A percentile compares a stretch with the other conserved stretches of the same genome.
Evolutionary conservation across 1,140 invertebrate species (phyloP).

Genomic region (Varroa destructor): DNA sequence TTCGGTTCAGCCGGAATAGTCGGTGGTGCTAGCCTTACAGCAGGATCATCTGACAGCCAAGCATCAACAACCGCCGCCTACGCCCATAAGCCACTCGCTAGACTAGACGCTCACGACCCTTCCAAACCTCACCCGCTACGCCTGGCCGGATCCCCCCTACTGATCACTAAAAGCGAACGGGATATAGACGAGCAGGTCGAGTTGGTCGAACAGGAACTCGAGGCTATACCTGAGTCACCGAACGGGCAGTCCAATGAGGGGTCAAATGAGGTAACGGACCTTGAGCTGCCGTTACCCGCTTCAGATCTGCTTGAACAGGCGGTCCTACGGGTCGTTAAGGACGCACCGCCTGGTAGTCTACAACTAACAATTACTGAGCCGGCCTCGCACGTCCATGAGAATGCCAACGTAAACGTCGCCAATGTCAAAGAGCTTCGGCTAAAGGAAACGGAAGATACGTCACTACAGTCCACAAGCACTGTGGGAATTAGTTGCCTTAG

Average conservation of each 20-base stretch:
- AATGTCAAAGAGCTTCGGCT: no score
- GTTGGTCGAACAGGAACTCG: slow-evolving; percentile 61
- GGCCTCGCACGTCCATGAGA: slow-evolving; percentile 17
- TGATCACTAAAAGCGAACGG: neutral
- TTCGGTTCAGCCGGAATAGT: no score
- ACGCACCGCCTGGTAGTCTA: slow-evolving; percentile 21
- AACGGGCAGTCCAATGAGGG: slow-evolving; percentile 51
- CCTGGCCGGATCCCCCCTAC: slow-evolving; percentile 10
- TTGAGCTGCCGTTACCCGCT: slow-evolving; percentile 15
- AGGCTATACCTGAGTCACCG: slow-evolving; percentile 71
- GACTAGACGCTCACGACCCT: slow-evolving; percentile 28
- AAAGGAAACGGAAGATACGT: no score
- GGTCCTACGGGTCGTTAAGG: slow-evolving; percentile 19
- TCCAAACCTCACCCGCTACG: slow-evolving; percentile 25
- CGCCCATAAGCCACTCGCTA: slow-evolving; percentile 26
- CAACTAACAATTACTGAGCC: slow-evolving; percentile 19
- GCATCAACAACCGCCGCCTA: neutral
- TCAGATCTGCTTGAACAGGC: slow-evolving; percentile 13
- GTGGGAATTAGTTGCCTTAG: no score
- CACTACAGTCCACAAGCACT: no score
- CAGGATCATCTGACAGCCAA: no score
- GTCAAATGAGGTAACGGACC: slow-evolving; percentile 53
- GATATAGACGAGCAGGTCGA: slow-evolving; percentile 37
- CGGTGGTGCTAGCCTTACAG: no score
- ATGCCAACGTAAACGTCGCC: neutral